Base-by-base conservation (phyloP, 1,140 invertebrate genomes). In the Zaprionus taronus region DNA sequence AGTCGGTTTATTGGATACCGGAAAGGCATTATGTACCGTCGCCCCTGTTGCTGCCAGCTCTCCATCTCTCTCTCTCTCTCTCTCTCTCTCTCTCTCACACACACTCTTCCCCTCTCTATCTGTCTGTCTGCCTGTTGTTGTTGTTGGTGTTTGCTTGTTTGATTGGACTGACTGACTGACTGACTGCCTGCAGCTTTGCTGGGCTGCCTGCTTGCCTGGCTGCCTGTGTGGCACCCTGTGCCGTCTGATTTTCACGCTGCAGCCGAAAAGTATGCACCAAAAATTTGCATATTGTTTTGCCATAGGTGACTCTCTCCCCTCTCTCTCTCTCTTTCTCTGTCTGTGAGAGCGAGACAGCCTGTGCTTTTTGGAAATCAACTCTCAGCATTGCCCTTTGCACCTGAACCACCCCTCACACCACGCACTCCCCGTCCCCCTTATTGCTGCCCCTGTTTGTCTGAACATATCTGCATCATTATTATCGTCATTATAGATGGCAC, bases 1-100 rank as follows among this genome's bases (percentile, higher is more conserved):
- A 92, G 91, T 90, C 91, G 83, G 91, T 85, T 89, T 91, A 91
- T 81, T 86, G 75, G 80, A 90, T 90, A 90, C 86, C 86, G 86
- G 86, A 90, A 90, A 77, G 86, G 83, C 82, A 87, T 86, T 87
- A 86, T 86, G 80, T 80, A 70, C 51, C 72, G 17, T 51, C 20
- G 47, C 41, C 41, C 41, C 41, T 47, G 41, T 47, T 47, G 41
- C 41, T 47, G 41, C 17, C 41, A 41, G 38, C 22, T 73, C 17
- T 61, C 17, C 49, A 44, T 41, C 78, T 63, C 41, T 38, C 22
- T 74, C 36, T 53, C 26, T n/a, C n/a, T n/a, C n/a, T n/a, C 22
- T 73, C 17, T 61, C 17, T 44, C 51, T 41, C 78, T 63, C 41
- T 38, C 22, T 74, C 36, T 53, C 26, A 53, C 58, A 28, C 79